Conservation (phyloP, 2,797 vertebrate genomes). For the Gymnocypris eckloni region DNA sequence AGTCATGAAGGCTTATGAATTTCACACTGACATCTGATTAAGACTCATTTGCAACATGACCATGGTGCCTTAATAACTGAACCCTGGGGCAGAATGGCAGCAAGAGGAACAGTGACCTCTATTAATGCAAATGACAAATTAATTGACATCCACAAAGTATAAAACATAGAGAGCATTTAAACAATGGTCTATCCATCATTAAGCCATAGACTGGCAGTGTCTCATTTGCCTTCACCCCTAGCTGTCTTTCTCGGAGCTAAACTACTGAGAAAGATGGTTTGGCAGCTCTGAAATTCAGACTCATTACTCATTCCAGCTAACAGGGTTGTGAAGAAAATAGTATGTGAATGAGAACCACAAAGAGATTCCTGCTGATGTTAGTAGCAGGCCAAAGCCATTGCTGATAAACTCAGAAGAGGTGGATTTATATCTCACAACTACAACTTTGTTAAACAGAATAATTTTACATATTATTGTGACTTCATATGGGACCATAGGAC, state of each 20-base stretch:
- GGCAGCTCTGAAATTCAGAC: conserved; percentile 47
- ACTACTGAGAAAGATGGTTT: conserved; percentile 43
- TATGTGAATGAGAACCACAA: conserved; percentile 8
- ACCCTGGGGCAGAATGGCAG: background rate
- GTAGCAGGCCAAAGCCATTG: background rate
- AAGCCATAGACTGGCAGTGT: conserved; percentile 14
- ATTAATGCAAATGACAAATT: conserved; percentile 17
- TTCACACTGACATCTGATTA: conserved; percentile 30
- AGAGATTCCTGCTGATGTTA: background rate
- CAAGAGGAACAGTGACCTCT: background rate
- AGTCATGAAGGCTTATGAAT: conserved; percentile 21
- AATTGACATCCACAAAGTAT: background rate
- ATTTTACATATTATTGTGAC: background rate
- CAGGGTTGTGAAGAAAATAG: conserved; percentile 27
- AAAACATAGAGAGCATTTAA: conserved; percentile 1
- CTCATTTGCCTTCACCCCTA: conserved; percentile 8
- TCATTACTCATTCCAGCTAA: conserved; percentile 44
- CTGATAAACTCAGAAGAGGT: background rate
- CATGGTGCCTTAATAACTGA: conserved; percentile 25
- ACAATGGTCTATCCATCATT: background rate
- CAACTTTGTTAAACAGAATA: background rate
- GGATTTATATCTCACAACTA: background rate
- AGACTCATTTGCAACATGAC: conserved; percentile 20
- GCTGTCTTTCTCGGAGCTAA: conserved; percentile 31
- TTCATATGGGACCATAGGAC: background rate